phyloP scores from a whole-genome alignment of 2,888 invertebrate species.

The Drosophila helvetica region DNA sequence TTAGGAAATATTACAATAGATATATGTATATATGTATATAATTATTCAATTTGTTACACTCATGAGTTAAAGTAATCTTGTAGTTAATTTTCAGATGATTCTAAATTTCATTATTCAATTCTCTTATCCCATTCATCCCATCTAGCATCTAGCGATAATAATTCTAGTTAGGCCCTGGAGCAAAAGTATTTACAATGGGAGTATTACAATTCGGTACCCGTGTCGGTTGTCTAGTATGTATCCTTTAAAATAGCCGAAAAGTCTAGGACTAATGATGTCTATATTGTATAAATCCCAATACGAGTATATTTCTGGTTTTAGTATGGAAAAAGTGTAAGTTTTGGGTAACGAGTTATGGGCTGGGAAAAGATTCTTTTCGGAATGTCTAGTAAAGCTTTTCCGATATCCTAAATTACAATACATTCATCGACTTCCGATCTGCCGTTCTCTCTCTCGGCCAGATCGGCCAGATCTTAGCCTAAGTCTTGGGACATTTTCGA shows the following conservation, averaged over 20 bases:
- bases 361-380: conserved; percentile 40
- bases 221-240: conserved; percentile 32
- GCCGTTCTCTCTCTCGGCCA: neutral
- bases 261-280: conserved; percentile 52
- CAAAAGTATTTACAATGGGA: conserved; percentile 49
- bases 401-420: conserved; percentile 24
- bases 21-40: conserved; percentile 1
- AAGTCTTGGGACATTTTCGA: conserved; percentile 17
- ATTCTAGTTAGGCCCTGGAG: conserved; percentile 40
- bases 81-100: conserved; percentile 38
- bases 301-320: conserved; percentile 34
- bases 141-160: conserved; percentile 18
- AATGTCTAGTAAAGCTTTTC: conserved; percentile 62
- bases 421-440: conserved; percentile 17
- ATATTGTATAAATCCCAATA: conserved; percentile 30
- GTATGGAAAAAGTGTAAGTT: conserved; percentile 40
- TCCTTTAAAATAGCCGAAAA: conserved; percentile 52
- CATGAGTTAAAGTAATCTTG: conserved; percentile 44
- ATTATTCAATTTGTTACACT: conserved; percentile 27
- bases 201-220: conserved; percentile 41
- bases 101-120: conserved; percentile 9
- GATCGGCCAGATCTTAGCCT: neutral
- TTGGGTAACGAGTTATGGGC: conserved; percentile 26
- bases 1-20: conserved; percentile 71
- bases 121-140: neutral